Conservation (phyloP, 1,140 invertebrate species). For the Oncopeltus fasciatus region DNA sequence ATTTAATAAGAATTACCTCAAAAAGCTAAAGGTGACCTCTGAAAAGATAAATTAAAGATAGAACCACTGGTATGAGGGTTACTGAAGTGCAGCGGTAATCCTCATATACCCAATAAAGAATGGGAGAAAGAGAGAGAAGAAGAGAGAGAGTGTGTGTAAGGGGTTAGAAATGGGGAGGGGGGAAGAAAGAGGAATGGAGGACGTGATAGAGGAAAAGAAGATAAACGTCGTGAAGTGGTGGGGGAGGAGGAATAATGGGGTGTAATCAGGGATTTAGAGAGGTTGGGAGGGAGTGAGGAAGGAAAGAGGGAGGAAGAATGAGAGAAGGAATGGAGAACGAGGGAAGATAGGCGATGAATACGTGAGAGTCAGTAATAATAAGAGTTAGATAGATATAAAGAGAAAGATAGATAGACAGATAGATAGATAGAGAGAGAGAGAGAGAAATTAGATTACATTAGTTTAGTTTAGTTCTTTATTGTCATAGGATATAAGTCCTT, state of each 20-base stretch:
- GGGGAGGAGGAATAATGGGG: constrained; percentile 10
- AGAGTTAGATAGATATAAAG: background rate
- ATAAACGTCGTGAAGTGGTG: background rate
- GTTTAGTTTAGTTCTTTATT: too few species aligned
- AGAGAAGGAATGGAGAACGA: background rate
- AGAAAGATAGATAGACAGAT: background rate
- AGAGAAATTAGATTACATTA: too few species aligned
- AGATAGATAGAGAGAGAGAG: background rate
- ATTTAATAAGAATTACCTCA: too few species aligned
- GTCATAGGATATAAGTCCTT: too few species aligned
- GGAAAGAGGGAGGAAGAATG: background rate
- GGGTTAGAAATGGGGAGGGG: constrained; percentile 13
- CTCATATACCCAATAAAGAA: too few species aligned
- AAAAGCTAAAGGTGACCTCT: too few species aligned
- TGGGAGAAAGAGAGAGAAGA: background rate
- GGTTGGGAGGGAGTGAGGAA: background rate
- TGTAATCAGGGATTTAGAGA: constrained; percentile 2
- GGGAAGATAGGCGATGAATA: background rate
- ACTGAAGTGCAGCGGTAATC: too few species aligned
- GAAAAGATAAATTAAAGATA: too few species aligned
- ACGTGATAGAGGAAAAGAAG: background rate
- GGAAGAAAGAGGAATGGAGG: background rate
- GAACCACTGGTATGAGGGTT: too few species aligned
- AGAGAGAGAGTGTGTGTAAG: background rate
- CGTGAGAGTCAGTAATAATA: background rate